Evolutionary conservation across 2,113 vertebrate genomes (phyloP).

Genomic region (Corydoras sp.): DNA sequence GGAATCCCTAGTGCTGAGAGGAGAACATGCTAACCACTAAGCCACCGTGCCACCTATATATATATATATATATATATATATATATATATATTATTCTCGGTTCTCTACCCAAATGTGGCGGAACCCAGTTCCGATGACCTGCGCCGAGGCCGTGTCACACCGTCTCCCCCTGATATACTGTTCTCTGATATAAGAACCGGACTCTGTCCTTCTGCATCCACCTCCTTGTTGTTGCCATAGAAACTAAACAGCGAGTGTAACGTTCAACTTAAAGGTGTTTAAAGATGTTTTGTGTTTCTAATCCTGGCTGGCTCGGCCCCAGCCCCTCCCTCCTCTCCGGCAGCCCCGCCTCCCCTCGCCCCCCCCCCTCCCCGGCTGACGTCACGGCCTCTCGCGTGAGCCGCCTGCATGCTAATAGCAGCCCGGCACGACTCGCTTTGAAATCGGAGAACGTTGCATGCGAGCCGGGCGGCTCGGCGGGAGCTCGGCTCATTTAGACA

Average conservation of each 20-base stretch:
- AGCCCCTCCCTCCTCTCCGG: constrained; percentile 31
- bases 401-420: constrained; percentile 43
- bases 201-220: constrained; percentile 41
- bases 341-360: constrained; percentile 25
- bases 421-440: constrained; percentile 25
- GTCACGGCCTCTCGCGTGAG: constrained; percentile 22
- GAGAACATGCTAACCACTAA: too few relatives aligned
- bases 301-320: constrained; percentile 48
- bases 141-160: too few relatives aligned
- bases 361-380: constrained; percentile 26
- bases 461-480: not conserved
- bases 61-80: too few relatives aligned
- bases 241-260: constrained; percentile 66
- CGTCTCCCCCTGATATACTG: not conserved
- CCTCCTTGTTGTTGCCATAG: constrained; percentile 62
- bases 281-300: constrained; percentile 55
- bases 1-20: too few relatives aligned
- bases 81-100: too few relatives aligned
- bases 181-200: not conserved
- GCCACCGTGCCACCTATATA: too few relatives aligned
- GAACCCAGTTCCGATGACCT: too few relatives aligned
- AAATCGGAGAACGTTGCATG: constrained; percentile 9
- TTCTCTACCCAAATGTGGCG: too few relatives aligned
- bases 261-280: constrained; percentile 57
- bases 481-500: constrained; percentile 19